Evolutionary conservation across 2,113 vertebrate genomes (phyloP).

Genomic region (Myrmecophaga tridactyla): DNA sequence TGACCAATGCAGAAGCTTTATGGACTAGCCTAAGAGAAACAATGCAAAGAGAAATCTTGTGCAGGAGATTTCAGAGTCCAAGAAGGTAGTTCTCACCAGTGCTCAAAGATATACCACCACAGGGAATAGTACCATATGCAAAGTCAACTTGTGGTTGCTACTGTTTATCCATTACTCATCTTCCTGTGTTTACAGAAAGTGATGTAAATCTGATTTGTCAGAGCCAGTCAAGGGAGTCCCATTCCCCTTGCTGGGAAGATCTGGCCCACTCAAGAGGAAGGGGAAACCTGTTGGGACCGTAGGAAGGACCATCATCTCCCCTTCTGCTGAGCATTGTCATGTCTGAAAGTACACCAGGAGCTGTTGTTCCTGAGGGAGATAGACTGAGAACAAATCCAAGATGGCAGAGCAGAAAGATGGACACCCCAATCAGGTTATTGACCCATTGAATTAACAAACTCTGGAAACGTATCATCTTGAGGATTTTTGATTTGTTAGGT

Average conservation of each 20-base stretch:
- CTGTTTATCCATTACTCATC: neutral
- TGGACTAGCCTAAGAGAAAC: neutral
- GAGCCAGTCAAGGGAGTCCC: neutral
- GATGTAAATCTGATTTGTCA: neutral
- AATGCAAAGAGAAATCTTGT: neutral
- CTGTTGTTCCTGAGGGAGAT: neutral
- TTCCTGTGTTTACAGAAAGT: neutral
- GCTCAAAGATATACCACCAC: neutral
- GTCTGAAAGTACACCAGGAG: neutral
- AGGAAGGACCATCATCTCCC: neutral
- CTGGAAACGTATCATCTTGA: neutral
- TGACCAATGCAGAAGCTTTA: neutral
- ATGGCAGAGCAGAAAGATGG: neutral
- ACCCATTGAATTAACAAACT: neutral
- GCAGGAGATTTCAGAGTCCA: neutral
- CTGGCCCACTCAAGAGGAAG: neutral
- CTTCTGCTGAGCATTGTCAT: neutral
- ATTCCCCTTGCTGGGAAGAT: neutral
- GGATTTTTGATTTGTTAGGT: neutral
- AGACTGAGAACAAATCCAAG: neutral
- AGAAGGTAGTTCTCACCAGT: neutral
- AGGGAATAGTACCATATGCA: neutral
- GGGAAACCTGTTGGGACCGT: neutral
- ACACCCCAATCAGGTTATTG: neutral
- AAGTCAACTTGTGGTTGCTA: neutral